A percentile compares a stretch with the other conserved stretches of the same genome.
Evolutionary conservation across 2,797 vertebrate species (phyloP).

Genomic region (Sebastiscus tertius): DNA sequence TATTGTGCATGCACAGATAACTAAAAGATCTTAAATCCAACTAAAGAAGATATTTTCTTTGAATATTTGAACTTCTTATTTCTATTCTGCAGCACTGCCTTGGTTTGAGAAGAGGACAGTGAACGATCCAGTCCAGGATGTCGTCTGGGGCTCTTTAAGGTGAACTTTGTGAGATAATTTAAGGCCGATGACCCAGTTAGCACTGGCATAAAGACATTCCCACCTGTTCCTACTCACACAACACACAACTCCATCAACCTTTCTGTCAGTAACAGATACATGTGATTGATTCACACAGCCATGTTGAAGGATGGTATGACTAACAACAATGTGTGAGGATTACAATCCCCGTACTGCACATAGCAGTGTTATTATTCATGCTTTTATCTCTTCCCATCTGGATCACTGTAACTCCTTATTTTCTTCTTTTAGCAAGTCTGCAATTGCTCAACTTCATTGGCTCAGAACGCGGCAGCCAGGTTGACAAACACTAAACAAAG

Average conservation of each 20-base stretch:
- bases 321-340: neutral
- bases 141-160: neutral
- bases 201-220: neutral
- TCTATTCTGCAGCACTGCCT: neutral
- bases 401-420: too few relatives aligned
- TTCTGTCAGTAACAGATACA: neutral
- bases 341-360: neutral
- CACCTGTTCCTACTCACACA: neutral
- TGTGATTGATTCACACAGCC: neutral
- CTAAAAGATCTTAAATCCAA: neutral
- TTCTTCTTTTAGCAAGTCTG: too few relatives aligned
- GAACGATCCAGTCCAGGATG: neutral
- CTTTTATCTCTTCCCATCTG: too few relatives aligned
- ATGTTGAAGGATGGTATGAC: neutral
- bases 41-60: neutral
- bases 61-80: neutral
- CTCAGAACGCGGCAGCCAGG: too few relatives aligned
- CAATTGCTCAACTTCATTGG: too few relatives aligned
- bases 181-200: slow-evolving; percentile 20
- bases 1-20: neutral
- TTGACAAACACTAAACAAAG: too few relatives aligned
- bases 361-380: neutral
- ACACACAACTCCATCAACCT: neutral
- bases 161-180: neutral
- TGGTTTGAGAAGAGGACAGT: neutral